phyloP scores from a whole-genome alignment of 2,797 vertebrate genomes.

The Platalea minor region DNA sequence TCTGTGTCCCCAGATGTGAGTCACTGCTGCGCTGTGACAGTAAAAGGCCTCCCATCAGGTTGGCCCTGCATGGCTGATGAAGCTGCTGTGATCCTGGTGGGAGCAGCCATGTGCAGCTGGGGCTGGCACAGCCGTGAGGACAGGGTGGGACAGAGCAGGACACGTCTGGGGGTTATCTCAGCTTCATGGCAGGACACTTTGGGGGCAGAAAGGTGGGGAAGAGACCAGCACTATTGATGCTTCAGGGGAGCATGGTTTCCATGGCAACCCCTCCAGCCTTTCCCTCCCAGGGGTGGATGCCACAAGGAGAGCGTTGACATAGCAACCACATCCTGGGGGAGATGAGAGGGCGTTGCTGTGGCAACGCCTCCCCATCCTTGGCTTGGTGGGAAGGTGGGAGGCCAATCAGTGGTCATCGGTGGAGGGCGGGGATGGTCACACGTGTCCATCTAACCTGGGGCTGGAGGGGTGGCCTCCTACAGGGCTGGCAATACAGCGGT shows the following conservation, averaged over 20 bases:
- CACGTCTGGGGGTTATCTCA: fast-evolving
- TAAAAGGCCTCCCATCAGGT: background rate
- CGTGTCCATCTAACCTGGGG: background rate
- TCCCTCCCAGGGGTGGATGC: background rate
- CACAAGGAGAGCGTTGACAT: conserved; percentile 5
- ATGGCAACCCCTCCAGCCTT: background rate
- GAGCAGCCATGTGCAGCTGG: background rate
- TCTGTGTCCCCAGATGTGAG: background rate
- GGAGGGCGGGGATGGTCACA: background rate
- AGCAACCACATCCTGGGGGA: background rate
- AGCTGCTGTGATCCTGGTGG: background rate
- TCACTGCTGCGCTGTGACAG: background rate
- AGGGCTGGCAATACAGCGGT: background rate
- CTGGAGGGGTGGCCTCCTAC: background rate
- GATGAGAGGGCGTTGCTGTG: background rate
- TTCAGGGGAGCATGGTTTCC: background rate
- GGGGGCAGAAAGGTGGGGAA: background rate
- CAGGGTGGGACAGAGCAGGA: background rate
- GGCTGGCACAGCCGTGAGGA: fast-evolving
- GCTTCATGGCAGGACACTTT: background rate
- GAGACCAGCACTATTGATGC: background rate
- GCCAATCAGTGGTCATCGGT: fast-evolving
- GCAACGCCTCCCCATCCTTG: background rate
- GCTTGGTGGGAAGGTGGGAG: fast-evolving
- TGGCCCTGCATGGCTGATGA: fast-evolving